phyloP scores from a whole-genome alignment of 2,113 vertebrate genomes.

The Alligator sinensis region DNA sequence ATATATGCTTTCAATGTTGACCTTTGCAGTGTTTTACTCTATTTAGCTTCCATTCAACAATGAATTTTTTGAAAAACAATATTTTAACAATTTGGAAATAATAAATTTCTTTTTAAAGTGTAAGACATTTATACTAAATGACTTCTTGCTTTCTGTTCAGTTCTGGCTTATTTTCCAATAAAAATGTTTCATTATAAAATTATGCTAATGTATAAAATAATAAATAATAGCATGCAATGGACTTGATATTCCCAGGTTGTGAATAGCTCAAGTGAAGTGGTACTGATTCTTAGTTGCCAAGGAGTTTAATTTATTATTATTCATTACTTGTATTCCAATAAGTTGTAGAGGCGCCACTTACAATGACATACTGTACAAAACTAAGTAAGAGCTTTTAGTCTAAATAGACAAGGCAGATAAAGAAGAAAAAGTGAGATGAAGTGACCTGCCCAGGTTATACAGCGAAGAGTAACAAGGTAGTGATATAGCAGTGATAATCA shows the following conservation, averaged over 20 bases:
- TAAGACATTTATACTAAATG: too few species aligned
- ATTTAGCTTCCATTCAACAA: too few species aligned
- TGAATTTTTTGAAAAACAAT: too few species aligned
- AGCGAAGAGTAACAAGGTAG: not conserved
- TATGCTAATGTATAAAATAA: too few species aligned
- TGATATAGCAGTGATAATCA: not conserved
- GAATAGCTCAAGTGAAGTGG: not conserved
- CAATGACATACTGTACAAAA: not conserved
- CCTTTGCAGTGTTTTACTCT: too few species aligned
- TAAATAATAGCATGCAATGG: not conserved
- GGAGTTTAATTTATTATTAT: not conserved
- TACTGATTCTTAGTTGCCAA: not conserved
- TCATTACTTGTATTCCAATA: not conserved
- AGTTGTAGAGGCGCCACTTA: not conserved
- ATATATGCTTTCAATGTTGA: too few species aligned
- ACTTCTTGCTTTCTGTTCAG: too few species aligned
- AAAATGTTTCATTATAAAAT: too few species aligned
- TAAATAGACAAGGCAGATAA: not conserved
- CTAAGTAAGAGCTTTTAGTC: not conserved
- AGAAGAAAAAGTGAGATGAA: not conserved
- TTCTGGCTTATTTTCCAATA: too few species aligned
- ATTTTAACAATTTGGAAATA: too few species aligned
- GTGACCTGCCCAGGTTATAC: not conserved
- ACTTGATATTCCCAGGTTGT: not conserved
- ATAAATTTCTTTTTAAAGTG: too few species aligned